These are phyloP conservation scores for Amorpha juglandis DNA, from an alignment of 2,888 invertebrate species.

Conservation along the genomic window DNA sequence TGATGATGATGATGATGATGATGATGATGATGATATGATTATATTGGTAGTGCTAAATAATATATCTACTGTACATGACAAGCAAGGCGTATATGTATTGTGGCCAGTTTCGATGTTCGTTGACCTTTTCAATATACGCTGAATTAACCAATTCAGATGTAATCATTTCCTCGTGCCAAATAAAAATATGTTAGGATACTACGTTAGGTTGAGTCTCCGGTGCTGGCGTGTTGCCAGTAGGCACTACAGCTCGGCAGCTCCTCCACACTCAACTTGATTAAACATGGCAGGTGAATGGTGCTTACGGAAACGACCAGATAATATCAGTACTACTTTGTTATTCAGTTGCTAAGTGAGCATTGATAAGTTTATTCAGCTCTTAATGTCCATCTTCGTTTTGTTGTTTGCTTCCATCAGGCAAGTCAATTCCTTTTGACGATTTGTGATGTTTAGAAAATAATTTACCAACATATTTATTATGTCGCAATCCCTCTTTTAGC, in stretches of 20 bases:
- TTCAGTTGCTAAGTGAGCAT: background rate
- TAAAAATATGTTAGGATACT: constrained; percentile 11
- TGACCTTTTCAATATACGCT: constrained; percentile 13
- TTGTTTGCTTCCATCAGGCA: no score
- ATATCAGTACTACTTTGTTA: background rate
- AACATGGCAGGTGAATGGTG: constrained; percentile 1
- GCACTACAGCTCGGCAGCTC: background rate
- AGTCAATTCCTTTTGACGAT: no score
- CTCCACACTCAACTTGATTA: constrained; percentile 21
- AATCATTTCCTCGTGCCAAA: constrained; percentile 13
- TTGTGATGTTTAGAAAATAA: no score
- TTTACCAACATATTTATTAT: no score
- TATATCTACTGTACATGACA: no score
- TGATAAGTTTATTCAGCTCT: background rate
- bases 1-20: no score
- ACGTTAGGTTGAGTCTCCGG: background rate
- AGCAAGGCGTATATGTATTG: background rate
- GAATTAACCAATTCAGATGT: constrained; percentile 16
- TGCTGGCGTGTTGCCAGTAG: constrained; percentile 2
- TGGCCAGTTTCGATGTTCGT: background rate
- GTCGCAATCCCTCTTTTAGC: no score
- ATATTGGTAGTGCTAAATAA: no score
- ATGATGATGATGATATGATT: no score
- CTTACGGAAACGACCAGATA: background rate
- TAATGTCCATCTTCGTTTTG: no score